Base-by-base conservation (phyloP, 2,113 vertebrate genomes). In the Sphaerodactylus townsendi region DNA sequence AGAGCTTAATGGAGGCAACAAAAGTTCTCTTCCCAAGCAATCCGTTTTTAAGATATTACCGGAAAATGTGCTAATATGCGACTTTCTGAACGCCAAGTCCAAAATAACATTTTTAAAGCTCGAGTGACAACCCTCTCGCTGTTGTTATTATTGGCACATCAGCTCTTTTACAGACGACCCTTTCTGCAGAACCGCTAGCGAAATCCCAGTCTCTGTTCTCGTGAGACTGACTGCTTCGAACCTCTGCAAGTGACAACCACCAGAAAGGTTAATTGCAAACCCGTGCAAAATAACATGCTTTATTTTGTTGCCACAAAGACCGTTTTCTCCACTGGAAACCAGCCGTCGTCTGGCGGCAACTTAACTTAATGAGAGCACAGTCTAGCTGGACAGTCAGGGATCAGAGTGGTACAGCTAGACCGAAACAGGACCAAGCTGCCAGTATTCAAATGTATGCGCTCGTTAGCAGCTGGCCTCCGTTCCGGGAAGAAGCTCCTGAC, bases 261-360 rank as follows among this genome's bases (percentile, higher is more conserved):
- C 79, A 76, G 74, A 85, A 85, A 83, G 92, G 93, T 93, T 92
- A 93, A 93, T 90, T 93, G 87, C 75, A 84, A n/a, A 82, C 11
- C 48, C 53, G 82, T 90, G 87, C 69, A 89, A 92, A 91, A 91
- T 73, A 85, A 76, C 0, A 1, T 79, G 64, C 30, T 87, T 81
- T 79, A 78, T 88, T 92, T 86, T 80, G 62, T 59, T 85, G 75
- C 90, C 78, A 89, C 77, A 87, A 59, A 1, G 6, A 72, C 37
- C 68, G 79, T 74, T 86, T 86, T 87, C 86, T 83, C 46, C 78
- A 6, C 33, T 79, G 17, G 74, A 88, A 92, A 93, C 88, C 71
- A 89, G 90, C 0, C 64, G 87, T 44, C 83, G 48, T 79, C 79
- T 81, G 53, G 70, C 59, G 76, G 77, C 64, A 87, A 90, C 92